Base-by-base conservation (phyloP, 2,888 invertebrate species). In the Drosophila prolongata region DNA sequence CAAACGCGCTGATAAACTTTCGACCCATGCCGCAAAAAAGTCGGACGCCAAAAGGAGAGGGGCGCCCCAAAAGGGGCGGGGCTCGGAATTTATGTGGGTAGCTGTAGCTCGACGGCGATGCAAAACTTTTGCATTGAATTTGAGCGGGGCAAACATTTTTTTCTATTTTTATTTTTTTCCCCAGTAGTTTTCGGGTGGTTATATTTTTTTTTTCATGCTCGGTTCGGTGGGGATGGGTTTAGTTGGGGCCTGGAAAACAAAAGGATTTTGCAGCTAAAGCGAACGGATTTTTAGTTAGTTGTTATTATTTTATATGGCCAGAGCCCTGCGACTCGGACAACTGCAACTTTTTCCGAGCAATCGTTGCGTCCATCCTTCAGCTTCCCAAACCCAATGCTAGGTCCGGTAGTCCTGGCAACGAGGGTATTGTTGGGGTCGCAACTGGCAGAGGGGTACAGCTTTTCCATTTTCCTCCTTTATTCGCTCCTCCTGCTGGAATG, bases 241-340 rank as follows among this genome's bases (percentile, higher is more conserved):
- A 35, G 56, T 35, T 37, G 47, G 37, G 68, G 34, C 16, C 16
- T 61, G 72, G 71, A 79, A 87, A 85, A 85, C 85, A 89, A 85
- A 84, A 89, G 90, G 87, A 89, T 89, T 89, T 80, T 89, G 70
- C 85, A 88, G 89, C 83, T 86, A 84, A 89, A 84, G 83, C 83
- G 89, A 81, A 85, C 83, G 83, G 83, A 84, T 84, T 84, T 83
- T 83, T 89, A 84, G 89, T 85, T 84, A 84, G 83, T 84, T 84
- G 83, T 89, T 89, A 84, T 84, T 84, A 84, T 84, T 84, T 84
- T 84, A 84, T 84, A 89, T 85, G 80, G 79, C 78, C 64, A 77
- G 78, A 57, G 61, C 49, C 77, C 56, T 50, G 44, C 49, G 65
- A 77, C 75, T 72, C 76, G 52, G 56, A 78, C 61, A 82, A 82